Evolutionary conservation across 2,888 invertebrate species (phyloP), one percentile per base, ranked within the genome.

Genomic region (Orgyia antiqua): DNA sequence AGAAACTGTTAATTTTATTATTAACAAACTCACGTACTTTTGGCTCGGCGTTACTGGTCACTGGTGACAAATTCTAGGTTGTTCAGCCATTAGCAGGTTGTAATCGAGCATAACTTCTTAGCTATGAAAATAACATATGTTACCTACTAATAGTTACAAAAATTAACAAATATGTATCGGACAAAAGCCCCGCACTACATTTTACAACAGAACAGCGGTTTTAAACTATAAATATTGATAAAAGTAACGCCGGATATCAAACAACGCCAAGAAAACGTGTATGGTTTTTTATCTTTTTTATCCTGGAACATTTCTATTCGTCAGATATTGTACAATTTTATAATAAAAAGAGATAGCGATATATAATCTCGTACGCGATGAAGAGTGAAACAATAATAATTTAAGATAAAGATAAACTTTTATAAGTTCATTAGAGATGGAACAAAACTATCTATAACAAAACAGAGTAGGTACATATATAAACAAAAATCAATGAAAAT

Each of bases 221-320:
- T 74, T 65, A 67, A 73, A 68, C 57, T 57, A 52, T 67, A 68
- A 72, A 72, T 51, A 71, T 62, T 66, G 60, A 59, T 65, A 74
- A 78, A 78, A 68, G 55, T 62, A 75, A 79, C 66, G 68, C 83
- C 82, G 82, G 78, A 69, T 69, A 70, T 71, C 74, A 80, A 78
- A 80, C 75, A 82, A 82, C 79, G 84, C 82, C 76, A 77, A 77
- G 80, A 80, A 83, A 83, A 84, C 83, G 84, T 82, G 82, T n/a
- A n/a, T n/a, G n/a, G n/a, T n/a, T n/a, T n/a, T n/a, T n/a, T n/a
- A n/a, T n/a, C n/a, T n/a, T n/a, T n/a, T n/a, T n/a, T n/a, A n/a
- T n/a, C n/a, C n/a, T n/a, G n/a, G n/a, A n/a, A n/a, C n/a, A n/a
- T n/a, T n/a, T n/a, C n/a, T n/a, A n/a, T n/a, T n/a, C n/a, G n/a